Evolutionary conservation across 2,797 vertebrate genomes (phyloP), one percentile per base, ranked within the genome.

Genomic region (Danio kyathit): DNA sequence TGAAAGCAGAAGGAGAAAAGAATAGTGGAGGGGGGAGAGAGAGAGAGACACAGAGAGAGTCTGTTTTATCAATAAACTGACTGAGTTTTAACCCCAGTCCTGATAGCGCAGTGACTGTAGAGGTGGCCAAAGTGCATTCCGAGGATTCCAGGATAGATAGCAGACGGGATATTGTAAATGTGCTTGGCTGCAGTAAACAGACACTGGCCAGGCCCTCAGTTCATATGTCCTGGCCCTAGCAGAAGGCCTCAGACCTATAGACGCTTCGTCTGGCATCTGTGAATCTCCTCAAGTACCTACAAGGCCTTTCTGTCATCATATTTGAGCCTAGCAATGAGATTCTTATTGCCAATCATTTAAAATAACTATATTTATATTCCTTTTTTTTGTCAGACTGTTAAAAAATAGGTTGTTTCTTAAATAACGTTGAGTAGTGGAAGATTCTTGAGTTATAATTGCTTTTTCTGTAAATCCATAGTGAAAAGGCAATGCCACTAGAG

Each of bases 11-110:
- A 41, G 41, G 44, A 74, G 43, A 82, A 76, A 81, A 54, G 11
- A 63, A 76, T 70, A 60, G 57, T 38, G 13, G n/a, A 71, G 49
- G 19, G 41, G 51, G 29, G 44, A 17, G 17, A 60, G 38, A 14
- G 43, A 54, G 41, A 48, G 59, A 56, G 59, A 70, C 59, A 72
- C 61, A 70, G 13, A 65, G 38, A 64, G 65, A 74, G 82, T 29
- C 80, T 84, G 80, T 82, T 86, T 84, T 84, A 86, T 87, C 85
- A 87, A 84, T 84, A 84, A 83, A 82, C 78, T 52, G 80, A 85
- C 48, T 46, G 74, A 78, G 60, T 74, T 72, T 69, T 66, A 87
- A 87, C 76, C 51, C 46, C 72, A 65, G 66, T 49, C 72, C 79
- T 83, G 87, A 82, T 85, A 84, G 46, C n/a, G 66, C 74, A 74